Evolutionary conservation across 2,888 invertebrate species (phyloP).

Genomic region (Agonopterix subpropinquella): DNA sequence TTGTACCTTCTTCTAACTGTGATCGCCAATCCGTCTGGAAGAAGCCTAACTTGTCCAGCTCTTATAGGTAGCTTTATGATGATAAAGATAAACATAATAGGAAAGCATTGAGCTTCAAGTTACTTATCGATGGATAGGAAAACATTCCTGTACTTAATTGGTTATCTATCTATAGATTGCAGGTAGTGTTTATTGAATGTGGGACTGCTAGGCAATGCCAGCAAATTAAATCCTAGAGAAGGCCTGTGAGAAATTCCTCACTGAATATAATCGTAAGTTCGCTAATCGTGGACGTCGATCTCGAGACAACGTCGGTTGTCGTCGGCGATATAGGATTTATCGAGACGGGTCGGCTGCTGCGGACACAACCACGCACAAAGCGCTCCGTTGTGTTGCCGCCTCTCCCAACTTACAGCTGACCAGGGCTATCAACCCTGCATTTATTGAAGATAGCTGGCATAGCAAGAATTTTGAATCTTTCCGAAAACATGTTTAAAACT

Average conservation of each 20-base stretch:
- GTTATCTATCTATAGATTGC: constrained; percentile 10
- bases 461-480: too few species aligned
- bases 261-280: constrained; percentile 44
- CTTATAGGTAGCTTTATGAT: too few species aligned
- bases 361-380: constrained; percentile 32
- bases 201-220: constrained; percentile 15
- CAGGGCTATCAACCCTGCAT: not conserved
- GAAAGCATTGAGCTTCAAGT: too few species aligned
- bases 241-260: constrained; percentile 27
- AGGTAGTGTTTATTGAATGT: constrained; percentile 12
- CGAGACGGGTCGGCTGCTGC: constrained; percentile 22
- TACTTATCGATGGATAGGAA: too few species aligned
- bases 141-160: too few species aligned
- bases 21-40: too few species aligned
- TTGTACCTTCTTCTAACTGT: too few species aligned
- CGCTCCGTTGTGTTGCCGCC: constrained; percentile 53
- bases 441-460: too few species aligned
- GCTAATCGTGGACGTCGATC: constrained; percentile 53
- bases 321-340: constrained; percentile 60
- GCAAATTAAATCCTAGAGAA: constrained; percentile 2
- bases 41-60: too few species aligned
- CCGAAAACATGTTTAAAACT: too few species aligned
- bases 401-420: constrained; percentile 13
- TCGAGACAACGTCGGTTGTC: constrained; percentile 30
- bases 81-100: too few species aligned